A percentile compares a stretch with the other conserved stretches of the same genome.
phyloP scores from a whole-genome alignment of 1,140 invertebrate genomes.

The Trichonephila clavipes region DNA sequence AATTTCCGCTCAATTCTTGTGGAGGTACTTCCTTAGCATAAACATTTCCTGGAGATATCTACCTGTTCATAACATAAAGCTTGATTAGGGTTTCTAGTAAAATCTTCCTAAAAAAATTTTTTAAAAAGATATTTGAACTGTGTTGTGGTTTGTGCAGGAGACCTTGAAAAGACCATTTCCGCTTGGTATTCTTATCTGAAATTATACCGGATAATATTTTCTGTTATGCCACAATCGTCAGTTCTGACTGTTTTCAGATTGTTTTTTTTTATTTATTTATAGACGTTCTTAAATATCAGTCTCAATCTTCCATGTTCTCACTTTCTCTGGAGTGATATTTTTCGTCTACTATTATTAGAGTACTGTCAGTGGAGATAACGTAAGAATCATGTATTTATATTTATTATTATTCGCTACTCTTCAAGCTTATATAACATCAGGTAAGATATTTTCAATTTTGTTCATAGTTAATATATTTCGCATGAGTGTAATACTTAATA shows the following conservation, averaged over 20 bases:
- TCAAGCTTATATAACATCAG: neutral
- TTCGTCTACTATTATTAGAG: neutral
- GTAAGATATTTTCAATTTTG: neutral
- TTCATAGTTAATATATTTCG: too few relatives aligned
- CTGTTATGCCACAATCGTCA: neutral
- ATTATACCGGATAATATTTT: slow-evolving; percentile 23
- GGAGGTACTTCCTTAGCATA: neutral
- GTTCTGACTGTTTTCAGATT: neutral
- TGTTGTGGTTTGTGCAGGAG: neutral
- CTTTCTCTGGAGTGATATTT: neutral
- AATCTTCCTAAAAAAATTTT: neutral
- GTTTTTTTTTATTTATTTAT: neutral
- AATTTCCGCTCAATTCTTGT: neutral
- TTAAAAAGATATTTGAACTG: neutral
- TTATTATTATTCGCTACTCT: neutral
- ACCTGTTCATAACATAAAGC: neutral
- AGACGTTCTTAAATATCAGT: neutral
- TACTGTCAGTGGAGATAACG: neutral
- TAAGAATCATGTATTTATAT: neutral
- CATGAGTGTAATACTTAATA: too few relatives aligned
- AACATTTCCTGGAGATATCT: slow-evolving; percentile 7
- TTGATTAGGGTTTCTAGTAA: neutral
- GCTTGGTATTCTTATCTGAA: slow-evolving; percentile 1
- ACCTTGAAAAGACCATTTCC: slow-evolving; percentile 30
- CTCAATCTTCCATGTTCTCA: neutral